A percentile compares a stretch with the other conserved stretches of the same genome.
These are phyloP conservation scores for Lanius collurio DNA, from an alignment of 2,113 vertebrate species.

Conservation along the genomic window DNA sequence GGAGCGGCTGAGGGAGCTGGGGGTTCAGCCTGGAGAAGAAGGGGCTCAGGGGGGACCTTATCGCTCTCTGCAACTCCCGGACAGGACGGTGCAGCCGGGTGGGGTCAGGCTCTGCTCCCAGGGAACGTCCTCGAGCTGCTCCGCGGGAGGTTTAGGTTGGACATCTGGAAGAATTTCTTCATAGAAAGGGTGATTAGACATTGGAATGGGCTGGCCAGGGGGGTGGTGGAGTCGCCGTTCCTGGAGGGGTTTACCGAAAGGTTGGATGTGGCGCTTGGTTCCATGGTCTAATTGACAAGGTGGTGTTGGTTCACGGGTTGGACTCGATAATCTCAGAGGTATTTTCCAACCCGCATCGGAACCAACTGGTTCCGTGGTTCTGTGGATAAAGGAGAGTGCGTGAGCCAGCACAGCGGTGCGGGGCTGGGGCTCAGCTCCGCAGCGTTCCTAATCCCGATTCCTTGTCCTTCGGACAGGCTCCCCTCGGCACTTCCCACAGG, in stretches of 20 bases:
- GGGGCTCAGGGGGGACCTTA: accelerated
- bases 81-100: not conserved
- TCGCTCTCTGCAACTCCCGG: accelerated
- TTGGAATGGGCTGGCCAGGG: no score
- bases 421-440: not conserved
- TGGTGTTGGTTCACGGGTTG: not conserved
- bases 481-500: not conserved
- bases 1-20: not conserved
- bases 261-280: not conserved
- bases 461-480: not conserved
- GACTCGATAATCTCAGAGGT: not conserved
- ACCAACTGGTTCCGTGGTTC: accelerated
- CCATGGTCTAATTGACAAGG: not conserved
- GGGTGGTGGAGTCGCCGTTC: not conserved
- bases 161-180: not conserved
- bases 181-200: no score
- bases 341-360: not conserved
- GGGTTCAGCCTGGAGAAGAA: not conserved
- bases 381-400: not conserved
- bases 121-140: not conserved
- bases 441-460: accelerated
- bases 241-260: not conserved
- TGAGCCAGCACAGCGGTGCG: accelerated
- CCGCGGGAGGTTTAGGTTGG: no score
- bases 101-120: not conserved